Conservation (phyloP, 1,140 invertebrate species). For the Theocolax elegans region DNA sequence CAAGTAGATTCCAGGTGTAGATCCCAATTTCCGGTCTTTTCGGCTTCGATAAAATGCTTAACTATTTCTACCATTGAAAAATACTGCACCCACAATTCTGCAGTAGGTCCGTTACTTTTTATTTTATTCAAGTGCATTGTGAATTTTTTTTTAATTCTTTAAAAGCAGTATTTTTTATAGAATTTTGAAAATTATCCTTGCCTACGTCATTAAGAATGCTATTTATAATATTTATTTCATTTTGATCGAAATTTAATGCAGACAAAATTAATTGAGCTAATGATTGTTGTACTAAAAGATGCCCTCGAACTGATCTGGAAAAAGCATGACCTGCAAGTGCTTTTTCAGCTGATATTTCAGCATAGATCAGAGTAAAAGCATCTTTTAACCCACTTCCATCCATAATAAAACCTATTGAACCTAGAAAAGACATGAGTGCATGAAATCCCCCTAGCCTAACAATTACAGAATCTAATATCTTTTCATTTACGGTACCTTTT, state of each 20-base stretch:
- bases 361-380: conserved; percentile 54
- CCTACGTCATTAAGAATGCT: not conserved
- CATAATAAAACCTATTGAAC: conserved; percentile 61
- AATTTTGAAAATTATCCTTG: not conserved
- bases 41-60: conserved; percentile 41
- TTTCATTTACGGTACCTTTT: too few species aligned
- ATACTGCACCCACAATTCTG: conserved; percentile 45
- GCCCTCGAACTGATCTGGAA: conserved; percentile 55
- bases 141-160: not conserved
- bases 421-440: conserved; percentile 59
- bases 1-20: conserved; percentile 23
- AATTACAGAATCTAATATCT: conserved; percentile 34
- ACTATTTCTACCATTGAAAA: conserved; percentile 28
- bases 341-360: conserved; percentile 55
- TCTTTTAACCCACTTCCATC: too few species aligned
- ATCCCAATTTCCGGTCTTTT: conserved; percentile 41
- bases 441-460: conserved; percentile 52
- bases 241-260: not conserved
- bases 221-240: not conserved
- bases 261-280: conserved; percentile 50
- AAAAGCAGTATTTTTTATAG: not conserved
- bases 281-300: conserved; percentile 41
- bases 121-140: not conserved
- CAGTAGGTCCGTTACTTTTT: conserved; percentile 50
- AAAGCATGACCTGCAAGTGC: conserved; percentile 56